Base-by-base conservation (phyloP, 2,113 vertebrate species). In the Parotia lawesii region DNA sequence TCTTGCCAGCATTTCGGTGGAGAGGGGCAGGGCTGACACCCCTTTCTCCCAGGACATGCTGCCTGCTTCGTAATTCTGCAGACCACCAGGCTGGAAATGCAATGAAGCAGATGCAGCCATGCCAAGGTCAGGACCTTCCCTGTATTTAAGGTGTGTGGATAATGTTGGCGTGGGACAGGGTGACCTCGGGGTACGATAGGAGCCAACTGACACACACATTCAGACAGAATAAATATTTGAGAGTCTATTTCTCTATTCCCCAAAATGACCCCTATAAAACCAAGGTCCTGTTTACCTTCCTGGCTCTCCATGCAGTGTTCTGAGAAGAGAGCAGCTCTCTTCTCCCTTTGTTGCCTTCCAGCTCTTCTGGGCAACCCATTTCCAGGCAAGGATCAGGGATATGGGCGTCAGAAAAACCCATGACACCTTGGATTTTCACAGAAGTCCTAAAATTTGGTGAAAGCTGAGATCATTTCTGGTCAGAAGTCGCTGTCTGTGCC, bases 161-260 rank as follows among this genome's bases (percentile, higher is more conserved):
- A 11, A 54, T 58, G 85, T 5, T 94, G 88, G 64, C 51, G 47
- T 33, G 58, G 85, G 50, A 62, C 79, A 71, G 79, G 40, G 50
- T 95, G 88, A 95, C 96, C 94, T 81, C 51, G 4, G 75, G 50
- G 51, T 85, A 38, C 74, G 73, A 80, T 31, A 58, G 88, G 37
- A 93, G 61, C 83, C 77, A 70, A 51, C 54, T 0, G 5, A 47
- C 58, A 93, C 87, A 80, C 67, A 76, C 47, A 35, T 83, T 83
- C 67, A 90, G 85, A 74, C 85, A 95, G 88, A 94, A 93, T 92
- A 96, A 96, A 96, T 95, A 96, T 96, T 96, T 96, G 95, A 84
- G 57, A 85, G 35, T 44, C 94, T 92, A 90, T 90, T 93, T 93
- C 80, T 92, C 88, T 86, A 3, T 93, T 93, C 35, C 95, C 90